Conservation (phyloP, 1,140 invertebrate species). For the Pomacea maculata region DNA sequence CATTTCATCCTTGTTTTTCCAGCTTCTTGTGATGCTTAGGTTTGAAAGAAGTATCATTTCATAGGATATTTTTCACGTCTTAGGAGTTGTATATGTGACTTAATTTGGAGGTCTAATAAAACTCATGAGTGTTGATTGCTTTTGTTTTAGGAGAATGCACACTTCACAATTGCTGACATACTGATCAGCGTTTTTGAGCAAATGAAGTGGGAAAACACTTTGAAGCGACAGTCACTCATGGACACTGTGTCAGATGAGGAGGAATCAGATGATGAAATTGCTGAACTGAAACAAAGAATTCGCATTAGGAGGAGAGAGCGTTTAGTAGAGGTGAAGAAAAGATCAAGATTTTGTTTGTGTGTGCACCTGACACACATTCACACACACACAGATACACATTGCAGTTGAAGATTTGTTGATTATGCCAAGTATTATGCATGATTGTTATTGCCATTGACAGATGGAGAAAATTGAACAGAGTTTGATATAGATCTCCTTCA, state of each 20-base stretch:
- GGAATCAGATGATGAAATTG: constrained; percentile 78
- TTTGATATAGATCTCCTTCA: no score
- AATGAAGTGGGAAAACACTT: constrained; percentile 62
- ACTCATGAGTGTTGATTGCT: neutral
- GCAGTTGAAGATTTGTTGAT: neutral
- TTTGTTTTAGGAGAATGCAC: constrained; percentile 78
- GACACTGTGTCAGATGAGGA: constrained; percentile 43
- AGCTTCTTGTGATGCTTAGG: no score
- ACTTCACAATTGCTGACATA: constrained; percentile 86
- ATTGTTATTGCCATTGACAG: no score
- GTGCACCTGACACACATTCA: neutral
- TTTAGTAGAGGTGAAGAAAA: constrained; percentile 48
- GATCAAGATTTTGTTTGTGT: neutral
- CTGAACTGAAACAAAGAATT: constrained; percentile 74
- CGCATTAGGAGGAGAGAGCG: constrained; percentile 69
- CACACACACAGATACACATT: neutral
- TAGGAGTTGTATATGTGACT: no score
- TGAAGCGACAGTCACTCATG: constrained; percentile 27
- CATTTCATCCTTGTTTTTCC: no score
- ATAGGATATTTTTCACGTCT: no score
- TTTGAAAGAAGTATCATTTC: no score
- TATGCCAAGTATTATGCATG: no score
- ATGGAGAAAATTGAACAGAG: no score
- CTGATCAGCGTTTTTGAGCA: constrained; percentile 84
- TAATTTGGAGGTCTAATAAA: no score